Evolutionary conservation across 2,113 vertebrate genomes (phyloP).

Genomic region (Dasyornis broadbenti): DNA sequence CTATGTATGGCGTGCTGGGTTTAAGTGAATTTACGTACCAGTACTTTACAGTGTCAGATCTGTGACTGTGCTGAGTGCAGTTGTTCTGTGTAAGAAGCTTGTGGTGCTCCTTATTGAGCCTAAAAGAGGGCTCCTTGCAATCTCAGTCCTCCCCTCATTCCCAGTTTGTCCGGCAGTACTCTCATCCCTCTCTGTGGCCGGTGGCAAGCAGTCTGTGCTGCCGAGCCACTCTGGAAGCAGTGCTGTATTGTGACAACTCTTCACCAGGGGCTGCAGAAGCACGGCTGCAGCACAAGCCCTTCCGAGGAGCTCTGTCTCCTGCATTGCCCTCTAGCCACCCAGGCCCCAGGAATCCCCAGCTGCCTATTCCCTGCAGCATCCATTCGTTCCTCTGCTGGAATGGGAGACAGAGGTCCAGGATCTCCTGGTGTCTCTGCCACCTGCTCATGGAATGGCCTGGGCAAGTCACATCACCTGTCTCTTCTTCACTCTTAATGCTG

Average conservation of each 20-base stretch:
- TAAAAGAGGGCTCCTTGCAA: not conserved
- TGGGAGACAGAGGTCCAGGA: not conserved
- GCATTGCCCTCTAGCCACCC: rapidly evolving
- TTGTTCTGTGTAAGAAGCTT: not conserved
- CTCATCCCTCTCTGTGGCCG: not conserved
- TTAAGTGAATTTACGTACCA: not conserved
- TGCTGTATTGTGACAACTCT: not conserved
- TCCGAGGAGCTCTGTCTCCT: not conserved
- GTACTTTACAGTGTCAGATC: not conserved
- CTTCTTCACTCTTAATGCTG: not conserved
- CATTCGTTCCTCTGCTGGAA: not conserved
- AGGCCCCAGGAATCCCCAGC: not conserved
- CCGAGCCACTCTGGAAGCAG: not conserved
- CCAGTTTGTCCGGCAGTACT: not conserved
- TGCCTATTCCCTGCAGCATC: not conserved
- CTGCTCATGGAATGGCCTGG: not conserved
- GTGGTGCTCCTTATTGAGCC: not conserved
- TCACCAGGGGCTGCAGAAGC: not conserved
- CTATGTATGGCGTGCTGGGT: rapidly evolving
- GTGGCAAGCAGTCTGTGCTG: not conserved
- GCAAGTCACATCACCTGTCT: not conserved
- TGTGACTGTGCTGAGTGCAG: not conserved
- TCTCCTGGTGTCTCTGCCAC: not conserved
- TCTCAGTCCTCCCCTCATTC: not conserved
- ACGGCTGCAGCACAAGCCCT: rapidly evolving